phyloP scores from a whole-genome alignment of 2,797 vertebrate genomes.

The Pygocentrus nattereri region DNA sequence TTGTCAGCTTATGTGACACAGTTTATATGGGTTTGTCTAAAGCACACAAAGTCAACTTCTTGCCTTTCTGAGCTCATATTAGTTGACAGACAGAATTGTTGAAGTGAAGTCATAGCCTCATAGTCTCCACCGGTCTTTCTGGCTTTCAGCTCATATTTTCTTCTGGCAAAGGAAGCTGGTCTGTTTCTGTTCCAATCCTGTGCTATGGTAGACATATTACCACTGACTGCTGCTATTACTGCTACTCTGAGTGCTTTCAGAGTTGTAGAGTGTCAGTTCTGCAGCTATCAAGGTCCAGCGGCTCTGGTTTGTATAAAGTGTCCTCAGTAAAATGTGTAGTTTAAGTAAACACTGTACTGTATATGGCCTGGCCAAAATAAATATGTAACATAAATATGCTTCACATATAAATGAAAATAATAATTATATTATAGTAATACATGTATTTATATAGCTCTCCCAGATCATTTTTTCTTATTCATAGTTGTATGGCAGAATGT shows the following conservation, averaged over 20 bases:
- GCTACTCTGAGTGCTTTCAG: constrained; percentile 35
- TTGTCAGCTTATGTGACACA: too few species aligned
- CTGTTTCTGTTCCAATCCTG: constrained; percentile 56
- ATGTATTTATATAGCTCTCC: too few species aligned
- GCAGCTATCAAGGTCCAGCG: not conserved
- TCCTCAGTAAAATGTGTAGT: constrained; percentile 12
- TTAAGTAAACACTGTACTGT: not conserved
- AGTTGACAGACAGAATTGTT: not conserved
- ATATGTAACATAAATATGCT: not conserved
- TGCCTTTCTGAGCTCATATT: not conserved
- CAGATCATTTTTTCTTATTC: too few species aligned
- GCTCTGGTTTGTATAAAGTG: constrained; percentile 20
- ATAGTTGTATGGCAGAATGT: too few species aligned
- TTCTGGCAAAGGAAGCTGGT: constrained; percentile 67
- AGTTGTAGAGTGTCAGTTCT: not conserved
- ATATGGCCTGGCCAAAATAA: not conserved
- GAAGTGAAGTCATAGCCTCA: constrained; percentile 44
- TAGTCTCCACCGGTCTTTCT: constrained; percentile 69
- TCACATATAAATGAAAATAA: too few species aligned
- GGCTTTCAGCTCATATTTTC: constrained; percentile 64
- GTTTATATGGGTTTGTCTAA: not conserved
- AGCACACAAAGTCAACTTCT: too few species aligned
- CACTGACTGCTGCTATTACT: constrained; percentile 37
- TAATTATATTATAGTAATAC: too few species aligned
- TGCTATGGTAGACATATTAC: constrained; percentile 64